Conservation (phyloP, 2,888 invertebrate genomes). For the Platynereis dumerilii region DNA sequence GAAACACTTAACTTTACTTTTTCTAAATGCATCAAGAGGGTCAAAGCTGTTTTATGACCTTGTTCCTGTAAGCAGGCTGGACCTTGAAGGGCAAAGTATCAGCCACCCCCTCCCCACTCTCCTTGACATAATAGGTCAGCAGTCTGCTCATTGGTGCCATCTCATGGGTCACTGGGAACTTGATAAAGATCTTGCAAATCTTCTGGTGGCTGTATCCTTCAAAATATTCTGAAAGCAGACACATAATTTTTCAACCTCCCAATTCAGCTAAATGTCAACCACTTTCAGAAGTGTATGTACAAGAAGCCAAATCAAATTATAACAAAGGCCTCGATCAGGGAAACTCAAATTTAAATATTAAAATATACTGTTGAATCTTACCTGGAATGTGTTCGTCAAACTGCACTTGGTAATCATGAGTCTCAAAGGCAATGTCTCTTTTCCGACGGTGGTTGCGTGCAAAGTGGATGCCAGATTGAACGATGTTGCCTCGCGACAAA, state of each 20-base stretch:
- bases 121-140: conserved; percentile 68
- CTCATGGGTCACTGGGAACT: conserved; percentile 32
- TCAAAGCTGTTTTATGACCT: conserved; percentile 62
- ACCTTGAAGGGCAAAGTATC: conserved; percentile 68
- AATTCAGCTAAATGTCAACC: too few species aligned
- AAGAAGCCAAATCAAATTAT: too few species aligned
- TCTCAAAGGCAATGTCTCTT: conserved; percentile 9
- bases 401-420: neutral
- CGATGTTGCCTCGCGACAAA: conserved; percentile 33
- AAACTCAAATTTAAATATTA: too few species aligned
- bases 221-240: too few species aligned
- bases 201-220: conserved; percentile 9
- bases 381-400: conserved; percentile 16
- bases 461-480: conserved; percentile 32
- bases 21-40: neutral
- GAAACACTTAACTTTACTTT: too few species aligned
- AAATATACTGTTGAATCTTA: too few species aligned
- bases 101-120: conserved; percentile 69
- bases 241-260: too few species aligned
- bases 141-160: conserved; percentile 55
- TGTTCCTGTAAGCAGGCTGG: conserved; percentile 69
- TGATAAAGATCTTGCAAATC: conserved; percentile 28
- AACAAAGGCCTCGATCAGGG: too few species aligned
- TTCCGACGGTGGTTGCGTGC: conserved; percentile 20
- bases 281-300: too few species aligned